phyloP scores from a whole-genome alignment of 2,113 vertebrate genomes.

The Phalacrocorax pelagicus region DNA sequence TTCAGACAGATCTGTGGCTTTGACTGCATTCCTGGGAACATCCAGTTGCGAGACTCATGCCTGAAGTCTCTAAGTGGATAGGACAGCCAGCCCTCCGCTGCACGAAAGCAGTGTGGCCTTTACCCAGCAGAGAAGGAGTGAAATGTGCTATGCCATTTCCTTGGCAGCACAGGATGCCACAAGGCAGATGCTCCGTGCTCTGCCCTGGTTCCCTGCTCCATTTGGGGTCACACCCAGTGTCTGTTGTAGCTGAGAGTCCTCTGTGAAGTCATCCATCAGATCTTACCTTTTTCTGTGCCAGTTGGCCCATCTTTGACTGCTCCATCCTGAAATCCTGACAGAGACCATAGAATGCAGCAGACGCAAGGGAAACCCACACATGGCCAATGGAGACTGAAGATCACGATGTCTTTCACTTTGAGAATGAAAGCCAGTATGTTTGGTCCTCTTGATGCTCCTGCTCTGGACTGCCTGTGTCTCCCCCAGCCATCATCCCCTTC shows the following conservation, averaged over 20 bases:
- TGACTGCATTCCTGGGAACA: background rate
- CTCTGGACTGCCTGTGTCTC: background rate
- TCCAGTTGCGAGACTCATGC: fast-evolving
- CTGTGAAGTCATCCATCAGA: background rate
- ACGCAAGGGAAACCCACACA: background rate
- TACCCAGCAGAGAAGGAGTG: background rate
- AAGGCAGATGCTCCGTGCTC: background rate
- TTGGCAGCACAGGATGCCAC: background rate
- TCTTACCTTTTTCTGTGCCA: background rate
- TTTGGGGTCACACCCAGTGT: background rate
- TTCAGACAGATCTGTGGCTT: background rate
- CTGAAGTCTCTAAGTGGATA: background rate
- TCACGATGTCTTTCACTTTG: background rate
- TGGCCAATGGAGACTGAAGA: background rate
- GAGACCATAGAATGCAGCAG: background rate
- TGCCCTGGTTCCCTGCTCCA: background rate
- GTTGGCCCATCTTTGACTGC: background rate
- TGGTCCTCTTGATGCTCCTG: background rate
- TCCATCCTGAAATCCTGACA: background rate
- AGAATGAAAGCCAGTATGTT: background rate
- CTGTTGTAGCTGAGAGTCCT: background rate
- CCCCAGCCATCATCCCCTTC: background rate
- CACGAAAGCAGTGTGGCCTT: background rate
- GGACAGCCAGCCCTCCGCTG: background rate
- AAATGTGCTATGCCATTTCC: background rate